Percentiles rank a stretch among this genome's conserved stretches.
Evolutionary conservation across 2,113 vertebrate genomes (phyloP).

Genomic region (Okapia johnstoni): DNA sequence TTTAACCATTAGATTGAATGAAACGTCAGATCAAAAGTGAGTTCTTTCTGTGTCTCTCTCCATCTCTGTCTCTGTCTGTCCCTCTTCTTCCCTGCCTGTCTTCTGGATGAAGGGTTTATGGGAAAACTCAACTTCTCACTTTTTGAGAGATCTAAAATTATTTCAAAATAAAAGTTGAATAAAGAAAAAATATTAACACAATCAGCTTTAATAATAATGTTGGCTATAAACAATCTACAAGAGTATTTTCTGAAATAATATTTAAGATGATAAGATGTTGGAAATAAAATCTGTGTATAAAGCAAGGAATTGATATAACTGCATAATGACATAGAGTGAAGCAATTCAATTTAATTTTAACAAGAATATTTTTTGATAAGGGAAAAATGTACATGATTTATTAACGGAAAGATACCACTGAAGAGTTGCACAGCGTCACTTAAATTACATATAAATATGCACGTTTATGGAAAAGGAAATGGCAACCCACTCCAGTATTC

Average conservation of each 20-base stretch:
- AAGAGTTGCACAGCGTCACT: background rate
- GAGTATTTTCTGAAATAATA: background rate
- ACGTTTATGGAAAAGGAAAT: background rate
- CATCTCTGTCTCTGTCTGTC: background rate
- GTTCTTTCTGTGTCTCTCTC: background rate
- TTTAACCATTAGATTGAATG: background rate
- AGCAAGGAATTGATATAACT: background rate
- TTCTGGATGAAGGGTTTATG: background rate
- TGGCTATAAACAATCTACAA: background rate
- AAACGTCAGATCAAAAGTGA: background rate
- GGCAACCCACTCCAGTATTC: background rate
- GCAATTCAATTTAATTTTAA: background rate
- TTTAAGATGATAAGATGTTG: background rate
- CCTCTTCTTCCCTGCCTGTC: background rate
- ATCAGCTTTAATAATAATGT: background rate
- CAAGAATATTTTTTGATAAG: background rate
- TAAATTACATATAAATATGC: background rate
- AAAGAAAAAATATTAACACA: background rate
- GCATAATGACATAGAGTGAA: background rate
- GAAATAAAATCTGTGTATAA: background rate
- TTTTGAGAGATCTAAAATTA: background rate
- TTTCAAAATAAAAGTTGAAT: background rate
- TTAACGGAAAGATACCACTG: background rate
- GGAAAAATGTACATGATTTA: background rate
- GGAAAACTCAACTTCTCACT: background rate